These are phyloP conservation scores for Dexiosoma caninum DNA, from an alignment of 2,888 invertebrate genomes.

Conservation along the genomic window DNA sequence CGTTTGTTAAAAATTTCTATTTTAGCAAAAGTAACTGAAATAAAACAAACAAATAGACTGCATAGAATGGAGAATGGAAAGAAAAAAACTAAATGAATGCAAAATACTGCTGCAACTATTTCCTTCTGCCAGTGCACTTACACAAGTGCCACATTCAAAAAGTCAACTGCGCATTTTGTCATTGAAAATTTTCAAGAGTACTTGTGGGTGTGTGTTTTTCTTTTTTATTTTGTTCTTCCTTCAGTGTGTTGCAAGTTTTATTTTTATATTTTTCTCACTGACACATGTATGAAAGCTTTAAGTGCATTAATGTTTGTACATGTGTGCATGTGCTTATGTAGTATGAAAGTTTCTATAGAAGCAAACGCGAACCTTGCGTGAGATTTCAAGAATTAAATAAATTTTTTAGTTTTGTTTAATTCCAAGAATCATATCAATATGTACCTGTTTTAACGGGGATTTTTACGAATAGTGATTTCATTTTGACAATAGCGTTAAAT, in stretches of 20 bases:
- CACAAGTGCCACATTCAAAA: conserved; percentile 45
- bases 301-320: conserved; percentile 9
- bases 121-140: background rate
- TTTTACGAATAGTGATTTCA: too few species aligned
- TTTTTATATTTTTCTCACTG: background rate
- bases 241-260: conserved; percentile 21
- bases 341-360: background rate
- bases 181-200: conserved; percentile 65
- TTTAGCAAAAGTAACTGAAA: conserved; percentile 7
- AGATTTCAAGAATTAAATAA: conserved; percentile 3
- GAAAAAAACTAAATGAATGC: background rate
- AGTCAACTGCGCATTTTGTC: conserved; percentile 63
- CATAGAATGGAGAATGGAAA: background rate
- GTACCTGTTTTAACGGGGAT: background rate
- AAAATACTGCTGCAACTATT: conserved; percentile 8
- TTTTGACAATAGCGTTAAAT: too few species aligned
- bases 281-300: conserved; percentile 17
- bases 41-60: background rate
- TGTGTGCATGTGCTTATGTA: background rate
- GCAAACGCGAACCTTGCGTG: background rate
- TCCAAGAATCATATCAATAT: background rate
- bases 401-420: conserved; percentile 14
- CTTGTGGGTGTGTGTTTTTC: conserved; percentile 50
- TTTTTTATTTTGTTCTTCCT: conserved; percentile 1
- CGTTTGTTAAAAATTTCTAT: conserved; percentile 53